Conservation (phyloP, 2,797 vertebrate species). For the Myotis findleyi region DNA sequence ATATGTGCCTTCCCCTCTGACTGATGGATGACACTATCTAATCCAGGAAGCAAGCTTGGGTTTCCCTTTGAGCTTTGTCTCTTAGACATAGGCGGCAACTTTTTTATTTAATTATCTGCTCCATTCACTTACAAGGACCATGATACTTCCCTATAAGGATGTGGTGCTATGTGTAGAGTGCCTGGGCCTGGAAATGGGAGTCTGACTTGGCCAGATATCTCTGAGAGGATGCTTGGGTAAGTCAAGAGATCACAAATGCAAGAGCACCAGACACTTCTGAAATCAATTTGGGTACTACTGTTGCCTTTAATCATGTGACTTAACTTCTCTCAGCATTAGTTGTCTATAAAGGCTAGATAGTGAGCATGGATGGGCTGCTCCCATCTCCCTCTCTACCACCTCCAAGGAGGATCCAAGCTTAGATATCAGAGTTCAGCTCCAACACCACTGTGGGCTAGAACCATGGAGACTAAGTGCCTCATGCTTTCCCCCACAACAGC, state of each 20-base stretch:
- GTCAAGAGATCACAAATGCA: not conserved
- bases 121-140: not conserved
- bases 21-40: not conserved
- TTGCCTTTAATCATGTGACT: not conserved
- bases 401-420: not conserved
- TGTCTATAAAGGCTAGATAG: not conserved
- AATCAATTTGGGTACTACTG: not conserved
- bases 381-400: not conserved
- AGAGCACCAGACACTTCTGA: not conserved
- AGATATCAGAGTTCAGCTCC: not conserved
- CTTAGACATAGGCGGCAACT: not conserved
- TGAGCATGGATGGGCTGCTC: not conserved
- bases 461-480: not conserved
- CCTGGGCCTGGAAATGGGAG: not conserved
- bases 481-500: slow-evolving; percentile 77
- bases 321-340: not conserved
- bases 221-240: not conserved
- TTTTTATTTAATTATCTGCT: not conserved
- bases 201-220: not conserved
- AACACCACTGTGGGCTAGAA: not conserved
- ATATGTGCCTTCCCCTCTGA: not conserved
- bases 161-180: not conserved
- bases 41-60: not conserved
- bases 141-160: not conserved
- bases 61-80: not conserved